Conservation (phyloP, 2,797 vertebrate genomes). For the Zonotrichia albicollis region DNA sequence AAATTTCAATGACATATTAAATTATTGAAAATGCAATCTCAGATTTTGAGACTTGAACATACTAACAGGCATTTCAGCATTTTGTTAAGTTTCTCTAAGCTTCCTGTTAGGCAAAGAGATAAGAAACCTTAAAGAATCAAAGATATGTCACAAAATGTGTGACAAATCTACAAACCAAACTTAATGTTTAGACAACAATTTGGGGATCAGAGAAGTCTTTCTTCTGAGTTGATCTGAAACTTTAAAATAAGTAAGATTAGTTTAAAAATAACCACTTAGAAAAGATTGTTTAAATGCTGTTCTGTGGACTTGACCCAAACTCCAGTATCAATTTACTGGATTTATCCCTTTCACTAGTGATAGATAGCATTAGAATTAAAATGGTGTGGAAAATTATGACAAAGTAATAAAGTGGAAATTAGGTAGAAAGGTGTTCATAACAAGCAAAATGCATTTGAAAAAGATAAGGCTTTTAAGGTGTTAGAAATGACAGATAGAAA, state of each 20-base stretch:
- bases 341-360: neutral
- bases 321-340: neutral
- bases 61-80: neutral
- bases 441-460: neutral
- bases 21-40: neutral
- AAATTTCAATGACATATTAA: neutral
- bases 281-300: neutral
- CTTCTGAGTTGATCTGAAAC: neutral
- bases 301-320: neutral
- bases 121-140: neutral
- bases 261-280: neutral
- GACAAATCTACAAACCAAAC: neutral
- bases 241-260: neutral
- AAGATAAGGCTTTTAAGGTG: neutral
- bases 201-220: accelerated
- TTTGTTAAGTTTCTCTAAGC: neutral
- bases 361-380: neutral
- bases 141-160: neutral
- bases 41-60: neutral
- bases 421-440: neutral
- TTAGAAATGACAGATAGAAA: neutral
- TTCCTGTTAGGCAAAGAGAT: neutral
- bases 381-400: neutral
- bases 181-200: neutral
- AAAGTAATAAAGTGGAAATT: neutral